A percentile compares a stretch with the other conserved stretches of the same genome.
Conservation (phyloP, 2,113 vertebrate genomes). For the Machaerirhynchus nigripectus region DNA sequence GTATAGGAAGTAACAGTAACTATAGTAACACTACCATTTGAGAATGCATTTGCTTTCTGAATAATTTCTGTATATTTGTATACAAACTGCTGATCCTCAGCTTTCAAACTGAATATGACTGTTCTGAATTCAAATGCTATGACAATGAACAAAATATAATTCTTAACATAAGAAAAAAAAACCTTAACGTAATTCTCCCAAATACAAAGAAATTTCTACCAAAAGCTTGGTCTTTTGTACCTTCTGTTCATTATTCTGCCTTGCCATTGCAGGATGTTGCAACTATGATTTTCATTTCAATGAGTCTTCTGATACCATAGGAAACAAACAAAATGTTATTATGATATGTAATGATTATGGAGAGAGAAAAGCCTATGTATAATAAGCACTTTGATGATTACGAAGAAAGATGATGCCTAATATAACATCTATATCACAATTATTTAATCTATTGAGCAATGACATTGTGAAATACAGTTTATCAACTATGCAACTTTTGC, state of each 20-base stretch:
- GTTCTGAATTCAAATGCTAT: conserved; percentile 29
- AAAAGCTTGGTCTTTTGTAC: background rate
- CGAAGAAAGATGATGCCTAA: background rate
- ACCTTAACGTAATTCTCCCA: background rate
- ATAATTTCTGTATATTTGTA: conserved; percentile 52
- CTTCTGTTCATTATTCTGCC: background rate
- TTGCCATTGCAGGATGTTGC: background rate
- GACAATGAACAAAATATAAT: background rate
- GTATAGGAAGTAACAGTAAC: background rate
- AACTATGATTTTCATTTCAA: background rate
- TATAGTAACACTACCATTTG: conserved; percentile 45
- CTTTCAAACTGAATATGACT: conserved; percentile 34
- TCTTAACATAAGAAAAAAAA: background rate
- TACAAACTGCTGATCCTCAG: conserved; percentile 51
- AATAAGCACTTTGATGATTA: background rate
- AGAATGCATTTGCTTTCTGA: conserved; percentile 32
- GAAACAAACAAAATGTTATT: background rate
- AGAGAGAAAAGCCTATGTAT: background rate
- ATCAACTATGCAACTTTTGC: background rate
- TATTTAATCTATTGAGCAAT: background rate
- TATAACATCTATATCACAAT: background rate
- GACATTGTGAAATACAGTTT: background rate
- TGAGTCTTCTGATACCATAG: background rate
- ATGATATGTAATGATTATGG: too few relatives aligned
- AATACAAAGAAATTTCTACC: background rate